Evolutionary conservation across 2,888 invertebrate species (phyloP).

Genomic region (Phrixothrix hirtus): DNA sequence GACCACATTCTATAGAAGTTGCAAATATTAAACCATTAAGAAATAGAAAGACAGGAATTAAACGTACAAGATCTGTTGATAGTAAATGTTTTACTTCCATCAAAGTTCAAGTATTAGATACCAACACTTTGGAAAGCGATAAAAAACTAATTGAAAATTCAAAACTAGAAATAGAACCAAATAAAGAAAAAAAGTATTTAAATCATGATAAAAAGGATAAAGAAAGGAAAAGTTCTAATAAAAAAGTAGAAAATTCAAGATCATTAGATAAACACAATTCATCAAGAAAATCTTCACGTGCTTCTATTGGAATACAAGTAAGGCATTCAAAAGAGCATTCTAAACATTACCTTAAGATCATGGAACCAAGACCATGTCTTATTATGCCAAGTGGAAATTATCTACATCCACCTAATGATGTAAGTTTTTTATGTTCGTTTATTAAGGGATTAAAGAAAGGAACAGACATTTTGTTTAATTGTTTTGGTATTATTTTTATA

Average conservation of each 20-base stretch:
- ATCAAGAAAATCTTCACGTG: slow-evolving; percentile 10
- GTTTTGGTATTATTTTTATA: too few species aligned
- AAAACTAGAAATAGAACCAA: slow-evolving; percentile 2
- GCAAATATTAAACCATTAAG: slow-evolving; percentile 31
- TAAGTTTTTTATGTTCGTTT: too few species aligned
- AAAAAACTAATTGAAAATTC: not conserved
- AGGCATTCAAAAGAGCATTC: slow-evolving; percentile 19
- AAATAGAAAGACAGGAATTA: too few species aligned
- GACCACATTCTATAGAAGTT: slow-evolving; percentile 47
- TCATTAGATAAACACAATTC: slow-evolving; percentile 1
- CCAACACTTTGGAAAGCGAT: not conserved
- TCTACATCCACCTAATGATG: slow-evolving; percentile 52
- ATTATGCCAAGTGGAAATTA: slow-evolving; percentile 48
- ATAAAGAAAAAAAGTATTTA: slow-evolving; percentile 22
- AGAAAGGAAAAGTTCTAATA: slow-evolving; percentile 16
- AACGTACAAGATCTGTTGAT: slow-evolving; percentile 48
- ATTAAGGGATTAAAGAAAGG: too few species aligned
- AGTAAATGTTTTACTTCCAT: slow-evolving; percentile 34
- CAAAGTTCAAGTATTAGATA: slow-evolving; percentile 30
- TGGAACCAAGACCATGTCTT: slow-evolving; percentile 38
- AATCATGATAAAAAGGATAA: slow-evolving; percentile 24
- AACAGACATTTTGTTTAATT: too few species aligned
- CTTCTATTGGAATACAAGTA: slow-evolving; percentile 34
- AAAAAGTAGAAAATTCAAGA: slow-evolving; percentile 11
- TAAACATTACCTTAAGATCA: slow-evolving; percentile 26